Evolutionary conservation across 1,140 invertebrate genomes (phyloP).

Genomic region (Aphelenchoides avenae): DNA sequence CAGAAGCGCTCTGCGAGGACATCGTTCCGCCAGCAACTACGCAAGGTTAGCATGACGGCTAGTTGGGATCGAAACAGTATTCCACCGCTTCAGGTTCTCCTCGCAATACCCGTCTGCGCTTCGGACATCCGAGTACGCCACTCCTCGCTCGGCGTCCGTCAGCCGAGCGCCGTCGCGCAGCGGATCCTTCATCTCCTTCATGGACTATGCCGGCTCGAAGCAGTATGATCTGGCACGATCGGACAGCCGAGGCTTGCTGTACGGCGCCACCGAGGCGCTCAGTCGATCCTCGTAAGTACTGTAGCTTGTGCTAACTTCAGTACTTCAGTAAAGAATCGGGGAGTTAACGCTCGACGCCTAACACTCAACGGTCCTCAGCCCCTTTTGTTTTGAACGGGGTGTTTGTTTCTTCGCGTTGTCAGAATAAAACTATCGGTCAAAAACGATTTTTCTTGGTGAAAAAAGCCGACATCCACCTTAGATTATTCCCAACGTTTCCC

Average conservation of each 20-base stretch:
- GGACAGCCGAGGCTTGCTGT: slow-evolving; percentile 51
- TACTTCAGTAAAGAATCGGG: background rate
- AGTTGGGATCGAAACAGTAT: slow-evolving; percentile 6
- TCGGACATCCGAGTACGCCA: slow-evolving; percentile 54
- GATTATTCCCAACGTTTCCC: too few species aligned
- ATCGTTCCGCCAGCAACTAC: slow-evolving; percentile 51
- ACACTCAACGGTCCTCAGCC: too few species aligned
- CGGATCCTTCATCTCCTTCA: slow-evolving; percentile 56
- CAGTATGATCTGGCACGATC: slow-evolving; percentile 51
- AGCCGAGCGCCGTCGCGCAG: slow-evolving; percentile 49
- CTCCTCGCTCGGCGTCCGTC: slow-evolving; percentile 45
- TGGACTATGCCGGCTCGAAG: slow-evolving; percentile 55
- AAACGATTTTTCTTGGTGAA: too few species aligned
- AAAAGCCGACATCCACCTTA: too few species aligned
- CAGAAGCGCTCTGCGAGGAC: slow-evolving; percentile 48
- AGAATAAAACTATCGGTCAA: too few species aligned
- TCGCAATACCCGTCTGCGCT: slow-evolving; percentile 51
- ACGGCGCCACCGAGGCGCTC: slow-evolving; percentile 44
- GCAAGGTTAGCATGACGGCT: slow-evolving; percentile 5
- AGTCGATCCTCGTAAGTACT: slow-evolving; percentile 46
- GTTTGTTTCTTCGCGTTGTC: too few species aligned
- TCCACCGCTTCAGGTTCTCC: slow-evolving; percentile 37
- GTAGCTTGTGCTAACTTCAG: background rate
- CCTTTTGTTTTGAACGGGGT: too few species aligned
- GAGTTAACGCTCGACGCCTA: too few species aligned